Base-by-base conservation (phyloP, 2,797 vertebrate species). In the Micrastur ruficollis region DNA sequence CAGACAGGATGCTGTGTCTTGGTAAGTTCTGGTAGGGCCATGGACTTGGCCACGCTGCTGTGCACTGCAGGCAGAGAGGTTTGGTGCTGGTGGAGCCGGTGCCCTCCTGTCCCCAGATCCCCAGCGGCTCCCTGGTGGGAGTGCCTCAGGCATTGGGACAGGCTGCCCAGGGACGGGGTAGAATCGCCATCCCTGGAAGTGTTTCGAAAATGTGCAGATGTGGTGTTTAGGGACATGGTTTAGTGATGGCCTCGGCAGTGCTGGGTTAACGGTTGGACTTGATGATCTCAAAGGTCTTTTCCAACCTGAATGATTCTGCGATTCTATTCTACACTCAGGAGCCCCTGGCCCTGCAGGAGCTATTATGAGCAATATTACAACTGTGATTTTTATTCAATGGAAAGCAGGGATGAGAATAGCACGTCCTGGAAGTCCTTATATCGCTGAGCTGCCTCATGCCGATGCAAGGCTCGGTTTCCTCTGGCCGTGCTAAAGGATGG, bases 341-440 rank as follows among this genome's bases (percentile, higher is more conserved):
- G 49, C 27, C 22, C 38, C 29, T 19, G 56, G 27, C 55, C 38
- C 42, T 5, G 10, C 49, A 49, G 50, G 36, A 93, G 70, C 36
- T 91, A 87, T 95, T 94, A 92, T 4, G 1, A 87, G 87, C 38
- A n/a, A 3, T 78, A 83, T 88, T 74, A 78, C 81, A 31, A 40
- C 65, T 5, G 34, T 0, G 2, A 53, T 44, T 80, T 81, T 87
- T 90, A 90, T 65, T 95, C 89, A 95, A 66, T 94, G 96, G 85
- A 90, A 81, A 87, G 78, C 86, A 72, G 66, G 21, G 50, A 53
- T 38, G 34, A 81, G 76, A 96, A 96, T 68, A 96, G 78, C 70
- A 40, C 0, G 32, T 49, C 91, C 94, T 88, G 82, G 91, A 91
- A 96, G 93, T 90, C 91, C 89, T 91, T 79, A 75, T 81, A 80